A percentile compares a stretch with the other conserved stretches of the same genome.
phyloP scores from a whole-genome alignment of 2,113 vertebrate genomes.

The Ophiodon elongatus region DNA sequence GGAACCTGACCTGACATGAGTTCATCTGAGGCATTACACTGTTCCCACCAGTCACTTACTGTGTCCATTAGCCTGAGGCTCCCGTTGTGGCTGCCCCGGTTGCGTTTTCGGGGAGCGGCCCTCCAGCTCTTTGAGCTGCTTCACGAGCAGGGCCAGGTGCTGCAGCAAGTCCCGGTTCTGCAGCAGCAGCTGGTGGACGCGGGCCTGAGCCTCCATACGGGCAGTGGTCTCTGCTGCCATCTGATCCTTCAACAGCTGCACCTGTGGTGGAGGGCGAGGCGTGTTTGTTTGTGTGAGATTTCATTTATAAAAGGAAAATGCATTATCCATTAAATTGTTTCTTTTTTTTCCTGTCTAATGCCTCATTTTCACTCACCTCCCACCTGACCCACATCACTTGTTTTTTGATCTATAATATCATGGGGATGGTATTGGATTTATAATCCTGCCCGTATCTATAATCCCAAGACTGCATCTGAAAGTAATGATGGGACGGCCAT shows the following conservation, averaged over 20 bases:
- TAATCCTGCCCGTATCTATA: neutral
- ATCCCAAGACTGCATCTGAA: slow-evolving; percentile 20
- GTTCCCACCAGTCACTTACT: slow-evolving; percentile 65
- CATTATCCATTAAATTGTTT: neutral
- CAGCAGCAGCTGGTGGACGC: slow-evolving; percentile 89
- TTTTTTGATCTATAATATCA: neutral
- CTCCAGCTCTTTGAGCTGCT: slow-evolving; percentile 89
- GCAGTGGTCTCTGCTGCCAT: slow-evolving; percentile 86
- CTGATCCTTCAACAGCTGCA: slow-evolving; percentile 89
- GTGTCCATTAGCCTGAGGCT: slow-evolving; percentile 55
- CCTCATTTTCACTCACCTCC: neutral
- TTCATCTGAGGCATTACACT: neutral
- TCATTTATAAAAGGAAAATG: neutral
- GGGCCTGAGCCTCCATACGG: slow-evolving; percentile 88
- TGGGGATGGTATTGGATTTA: neutral
- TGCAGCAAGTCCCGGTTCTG: slow-evolving; percentile 89
- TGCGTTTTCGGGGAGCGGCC: slow-evolving; percentile 47
- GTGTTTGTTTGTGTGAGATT: neutral
- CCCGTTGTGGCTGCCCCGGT: slow-evolving; percentile 24
- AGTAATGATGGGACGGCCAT: neutral
- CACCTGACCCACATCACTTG: neutral
- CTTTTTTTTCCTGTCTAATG: neutral
- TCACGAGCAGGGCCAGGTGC: slow-evolving; percentile 88
- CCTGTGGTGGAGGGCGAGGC: slow-evolving; percentile 67
- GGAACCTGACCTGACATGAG: slow-evolving; percentile 39